Conservation (phyloP, 2,888 invertebrate genomes). For the Xanthorhoe spadicearia region DNA sequence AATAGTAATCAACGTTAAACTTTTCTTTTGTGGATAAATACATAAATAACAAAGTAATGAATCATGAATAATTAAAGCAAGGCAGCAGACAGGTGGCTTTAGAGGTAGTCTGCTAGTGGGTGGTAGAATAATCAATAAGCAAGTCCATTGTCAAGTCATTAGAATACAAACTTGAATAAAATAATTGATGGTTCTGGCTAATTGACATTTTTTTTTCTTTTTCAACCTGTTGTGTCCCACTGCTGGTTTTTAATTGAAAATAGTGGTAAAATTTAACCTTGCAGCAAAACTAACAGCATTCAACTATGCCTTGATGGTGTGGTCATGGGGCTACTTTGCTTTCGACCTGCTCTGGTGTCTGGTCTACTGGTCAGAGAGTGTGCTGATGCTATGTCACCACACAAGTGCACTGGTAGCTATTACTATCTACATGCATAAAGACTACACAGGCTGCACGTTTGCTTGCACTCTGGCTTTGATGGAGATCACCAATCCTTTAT, state of each 20-base stretch:
- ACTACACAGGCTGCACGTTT: conserved; percentile 79
- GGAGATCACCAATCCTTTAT: conserved; percentile 86
- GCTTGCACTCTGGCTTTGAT: conserved; percentile 83
- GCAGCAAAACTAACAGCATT: conserved; percentile 62
- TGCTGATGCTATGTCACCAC: conserved; percentile 84
- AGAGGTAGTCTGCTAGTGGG: neutral
- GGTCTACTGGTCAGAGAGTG: conserved; percentile 77
- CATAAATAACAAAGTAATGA: neutral
- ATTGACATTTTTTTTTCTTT: too few relatives aligned
- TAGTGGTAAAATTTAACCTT: neutral
- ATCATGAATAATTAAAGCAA: neutral
- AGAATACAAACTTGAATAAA: neutral
- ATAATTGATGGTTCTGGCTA: neutral
- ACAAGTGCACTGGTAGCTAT: conserved; percentile 79
- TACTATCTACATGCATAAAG: conserved; percentile 77
- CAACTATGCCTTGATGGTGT: conserved; percentile 77
- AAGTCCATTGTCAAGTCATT: neutral
- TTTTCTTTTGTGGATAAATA: neutral
- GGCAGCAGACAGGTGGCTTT: neutral
- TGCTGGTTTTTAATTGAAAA: too few relatives aligned
- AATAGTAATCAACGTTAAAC: neutral
- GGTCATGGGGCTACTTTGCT: conserved; percentile 87
- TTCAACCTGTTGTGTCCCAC: too few relatives aligned
- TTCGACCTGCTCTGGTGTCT: conserved; percentile 86
- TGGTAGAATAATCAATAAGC: neutral